Evolutionary conservation across 2,113 vertebrate species (phyloP).

Genomic region (Regulus satrapa): DNA sequence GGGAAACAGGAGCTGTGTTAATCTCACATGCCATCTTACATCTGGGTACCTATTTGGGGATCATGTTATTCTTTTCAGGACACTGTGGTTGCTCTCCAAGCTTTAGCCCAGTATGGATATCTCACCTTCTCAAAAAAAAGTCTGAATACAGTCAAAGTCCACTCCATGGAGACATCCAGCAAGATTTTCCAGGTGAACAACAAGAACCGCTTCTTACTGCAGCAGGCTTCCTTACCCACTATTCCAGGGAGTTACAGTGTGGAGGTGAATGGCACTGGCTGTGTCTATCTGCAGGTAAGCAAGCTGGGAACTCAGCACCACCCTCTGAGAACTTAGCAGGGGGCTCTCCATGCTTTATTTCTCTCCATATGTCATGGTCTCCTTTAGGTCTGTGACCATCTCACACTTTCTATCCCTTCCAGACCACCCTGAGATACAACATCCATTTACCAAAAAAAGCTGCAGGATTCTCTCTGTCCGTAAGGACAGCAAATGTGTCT

Average conservation of each 20-base stretch:
- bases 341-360: not conserved
- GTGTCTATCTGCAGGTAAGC: conserved; percentile 68
- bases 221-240: conserved; percentile 15
- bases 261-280: conserved; percentile 63
- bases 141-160: conserved; percentile 15
- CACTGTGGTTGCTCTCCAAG: conserved; percentile 69
- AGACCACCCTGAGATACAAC: conserved; percentile 70
- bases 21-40: not conserved
- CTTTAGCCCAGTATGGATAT: conserved; percentile 58
- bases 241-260: conserved; percentile 30
- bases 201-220: conserved; percentile 64
- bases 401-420: not conserved
- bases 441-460: conserved; percentile 13
- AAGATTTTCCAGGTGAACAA: conserved; percentile 48
- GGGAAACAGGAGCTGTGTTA: not conserved
- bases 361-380: not conserved
- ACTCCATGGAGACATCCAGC: not conserved
- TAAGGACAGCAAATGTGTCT: not conserved
- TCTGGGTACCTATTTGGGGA: not conserved
- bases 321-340: not conserved
- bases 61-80: conserved; percentile 49
- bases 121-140: conserved; percentile 41
- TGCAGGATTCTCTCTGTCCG: conserved; percentile 53
- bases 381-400: not conserved
- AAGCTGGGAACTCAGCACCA: not conserved